Base-by-base conservation (phyloP, 2,113 vertebrate species). In the Notothenia rossii region DNA sequence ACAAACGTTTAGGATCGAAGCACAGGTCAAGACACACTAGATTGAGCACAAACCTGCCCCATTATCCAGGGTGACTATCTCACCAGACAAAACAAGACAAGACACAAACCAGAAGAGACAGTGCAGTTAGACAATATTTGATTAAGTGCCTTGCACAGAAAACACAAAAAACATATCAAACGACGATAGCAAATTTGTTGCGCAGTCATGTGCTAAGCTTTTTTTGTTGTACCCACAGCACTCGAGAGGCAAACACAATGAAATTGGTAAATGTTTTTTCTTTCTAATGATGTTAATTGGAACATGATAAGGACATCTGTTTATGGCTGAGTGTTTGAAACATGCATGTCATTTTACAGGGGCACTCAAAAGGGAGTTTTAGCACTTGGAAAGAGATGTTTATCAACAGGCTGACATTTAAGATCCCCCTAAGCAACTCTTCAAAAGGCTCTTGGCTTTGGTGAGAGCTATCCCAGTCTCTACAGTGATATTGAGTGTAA, bases 21-120 rank as follows among this genome's bases (percentile, higher is more conserved):
- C 71, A 89, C 87, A 77, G 69, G 65, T 75, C 66, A 86, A 88
- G 58, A 89, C 82, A 86, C 89, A 79, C 68, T 72, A 18, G 66
- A 66, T 46, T 82, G 63, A 75, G 65, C 92, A 95, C 94, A 92
- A 92, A 95, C 94, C 94, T 95, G 92, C 82, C 89, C 88, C 75
- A 72, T 84, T 86, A 86, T 94, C 90, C 87, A 83, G 89, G 82
- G 78, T 75, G 78, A 84, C 79, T 88, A 90, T 85, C 81, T 94
- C 69, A 91, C 80, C 92, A 92, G 84, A 89, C 87, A 81, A 75
- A 86, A 92, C 85, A 86, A 82, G 79, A 90, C 69, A 86, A 87
- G 63, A 91, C 88, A 88, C 81, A 93, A 72, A 89, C 73, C 88
- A 89, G 85, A 91, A 62, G 64, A 83, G 84, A 91, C 74, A 90